Evolutionary conservation across 1,140 invertebrate species (phyloP).

Genomic region (Andricus grossulariae): DNA sequence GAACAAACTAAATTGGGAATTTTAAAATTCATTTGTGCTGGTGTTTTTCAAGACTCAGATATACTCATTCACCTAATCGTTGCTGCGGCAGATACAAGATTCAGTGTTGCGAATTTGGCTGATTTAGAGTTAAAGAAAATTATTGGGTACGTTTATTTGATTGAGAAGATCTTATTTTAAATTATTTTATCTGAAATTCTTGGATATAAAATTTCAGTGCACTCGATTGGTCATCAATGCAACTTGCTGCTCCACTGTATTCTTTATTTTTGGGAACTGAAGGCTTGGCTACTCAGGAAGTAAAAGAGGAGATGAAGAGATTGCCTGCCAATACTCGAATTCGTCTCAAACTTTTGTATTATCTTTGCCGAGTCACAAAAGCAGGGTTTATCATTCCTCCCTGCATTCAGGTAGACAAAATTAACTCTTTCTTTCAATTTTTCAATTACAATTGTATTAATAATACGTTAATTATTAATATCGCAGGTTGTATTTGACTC

Average conservation of each 20-base stretch:
- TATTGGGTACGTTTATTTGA: constrained; percentile 76
- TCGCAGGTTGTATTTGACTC: constrained; percentile 90
- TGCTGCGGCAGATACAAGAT: constrained; percentile 90
- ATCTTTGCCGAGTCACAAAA: constrained; percentile 87
- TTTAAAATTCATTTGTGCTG: constrained; percentile 87
- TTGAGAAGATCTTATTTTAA: constrained; percentile 4
- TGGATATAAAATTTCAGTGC: constrained; percentile 75
- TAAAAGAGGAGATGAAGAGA: constrained; percentile 81
- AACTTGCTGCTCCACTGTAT: constrained; percentile 84
- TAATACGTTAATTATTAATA: constrained; percentile 36
- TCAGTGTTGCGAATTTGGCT: constrained; percentile 86
- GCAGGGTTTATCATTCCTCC: constrained; percentile 87
- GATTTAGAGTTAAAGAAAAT: constrained; percentile 86
- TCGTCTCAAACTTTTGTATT: constrained; percentile 89
- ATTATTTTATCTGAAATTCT: not conserved
- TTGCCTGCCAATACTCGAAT: constrained; percentile 87
- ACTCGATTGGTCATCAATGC: constrained; percentile 84
- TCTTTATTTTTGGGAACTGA: constrained; percentile 85
- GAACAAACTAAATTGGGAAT: constrained; percentile 88
- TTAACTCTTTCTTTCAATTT: constrained; percentile 27
- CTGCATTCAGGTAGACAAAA: constrained; percentile 82
- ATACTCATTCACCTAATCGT: constrained; percentile 88
- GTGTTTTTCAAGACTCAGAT: constrained; percentile 85
- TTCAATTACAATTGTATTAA: constrained; percentile 22
- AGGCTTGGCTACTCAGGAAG: constrained; percentile 75